Evolutionary conservation across 2,113 vertebrate species (phyloP).

Genomic region (Riparia riparia): DNA sequence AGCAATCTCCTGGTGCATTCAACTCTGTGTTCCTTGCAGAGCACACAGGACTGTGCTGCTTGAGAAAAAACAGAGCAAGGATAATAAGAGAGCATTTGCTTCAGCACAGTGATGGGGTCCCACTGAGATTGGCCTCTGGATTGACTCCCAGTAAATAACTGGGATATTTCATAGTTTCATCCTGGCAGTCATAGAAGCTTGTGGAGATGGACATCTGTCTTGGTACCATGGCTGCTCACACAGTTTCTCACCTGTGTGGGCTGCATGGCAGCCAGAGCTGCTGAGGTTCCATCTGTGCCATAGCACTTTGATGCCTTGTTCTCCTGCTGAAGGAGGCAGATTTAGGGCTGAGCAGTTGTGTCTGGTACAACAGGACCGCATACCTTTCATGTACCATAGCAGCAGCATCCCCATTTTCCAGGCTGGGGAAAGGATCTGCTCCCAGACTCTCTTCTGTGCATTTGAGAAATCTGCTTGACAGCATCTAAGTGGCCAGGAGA

Average conservation of each 20-base stretch:
- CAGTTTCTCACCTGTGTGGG: background rate
- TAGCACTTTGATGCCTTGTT: background rate
- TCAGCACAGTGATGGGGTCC: background rate
- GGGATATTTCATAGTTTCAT: background rate
- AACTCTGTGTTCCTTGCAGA: background rate
- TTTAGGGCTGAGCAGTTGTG: background rate
- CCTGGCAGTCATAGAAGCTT: background rate
- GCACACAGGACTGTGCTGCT: background rate
- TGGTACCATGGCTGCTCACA: background rate
- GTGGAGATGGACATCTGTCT: background rate
- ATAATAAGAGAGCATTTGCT: background rate
- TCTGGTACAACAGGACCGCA: background rate
- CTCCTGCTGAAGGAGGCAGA: background rate
- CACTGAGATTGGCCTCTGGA: background rate
- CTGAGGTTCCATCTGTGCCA: background rate
- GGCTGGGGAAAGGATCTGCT: background rate
- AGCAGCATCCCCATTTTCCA: background rate
- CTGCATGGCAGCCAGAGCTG: background rate
- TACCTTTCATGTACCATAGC: accelerated
- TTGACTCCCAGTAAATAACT: background rate
- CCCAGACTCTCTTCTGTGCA: background rate
- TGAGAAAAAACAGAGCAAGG: background rate
- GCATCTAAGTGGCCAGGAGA: background rate
- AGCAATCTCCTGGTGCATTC: background rate
- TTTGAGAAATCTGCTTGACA: background rate